Base-by-base conservation (phyloP, 1,140 invertebrate genomes). In the Colletes latitarsis region DNA sequence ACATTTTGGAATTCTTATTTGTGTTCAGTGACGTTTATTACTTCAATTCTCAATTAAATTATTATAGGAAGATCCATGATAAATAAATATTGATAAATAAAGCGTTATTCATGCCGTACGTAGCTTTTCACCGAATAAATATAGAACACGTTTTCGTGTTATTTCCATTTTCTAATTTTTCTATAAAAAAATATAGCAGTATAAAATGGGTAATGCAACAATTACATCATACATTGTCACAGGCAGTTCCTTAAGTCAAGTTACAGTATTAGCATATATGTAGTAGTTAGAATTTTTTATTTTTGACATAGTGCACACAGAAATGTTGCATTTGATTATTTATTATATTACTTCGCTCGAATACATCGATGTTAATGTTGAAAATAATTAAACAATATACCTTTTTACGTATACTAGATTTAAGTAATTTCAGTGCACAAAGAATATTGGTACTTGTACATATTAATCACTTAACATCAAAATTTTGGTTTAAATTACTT, bases 341-440 rank as follows among this genome's bases (percentile, higher is more conserved):
- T 21, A 4, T 55, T 46, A 3, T 8, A 14, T 5, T 9, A 46
- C 15, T 3, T 12, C n/a, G 30, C 12, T 52, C 6, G 19, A 30
- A 46, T 46, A 19, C n/a, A n/a, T 55, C 57, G 19, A 21, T 17
- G 19, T 68, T 46, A 21, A 60, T 19, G 41, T 55, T 12, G 1
- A 57, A 46, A 52, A 39, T 77, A 63, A 62, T 21, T n/a, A 55
- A 77, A 55, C 41, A 62, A 60, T 77, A 62, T 5, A 68, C 6
- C 6, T 41, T 67, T 4, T 77, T 58, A 30, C 41, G 15, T 52
- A 52, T 72, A 46, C 14, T 77, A 70, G 17, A 15, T 69, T 69
- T 70, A 77, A 77, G 66, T 19, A 9, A 62, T 14, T 68, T 71
- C 30, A 52, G 9, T 77, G 67, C 67, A 77, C 67, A 77, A 77